Evolutionary conservation across 30 jellyfish, hydroid and myxozoan species (phyloP), one percentile per base, ranked within the genome.

Genomic region (Pseudorhiza aurosa): DNA sequence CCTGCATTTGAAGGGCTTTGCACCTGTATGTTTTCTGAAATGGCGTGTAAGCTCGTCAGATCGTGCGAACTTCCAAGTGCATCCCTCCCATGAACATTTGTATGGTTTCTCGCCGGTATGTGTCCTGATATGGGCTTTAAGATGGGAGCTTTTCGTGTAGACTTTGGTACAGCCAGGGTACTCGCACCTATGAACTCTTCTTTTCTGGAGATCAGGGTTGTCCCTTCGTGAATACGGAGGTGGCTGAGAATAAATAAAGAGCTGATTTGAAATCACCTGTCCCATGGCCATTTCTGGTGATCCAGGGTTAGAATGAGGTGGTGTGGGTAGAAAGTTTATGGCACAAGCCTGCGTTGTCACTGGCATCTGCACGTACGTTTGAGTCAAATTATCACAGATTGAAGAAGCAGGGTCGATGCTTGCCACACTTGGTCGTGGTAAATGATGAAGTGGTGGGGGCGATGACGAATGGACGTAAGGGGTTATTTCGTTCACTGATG

Each of bases 81-180:
- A 94, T 46, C 96, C 96, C 56, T 87, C 99, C 99, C 99, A 94
- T 58, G 96, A 46, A 63, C 99, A 94, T 45, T 77, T 67, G 95
- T 85, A 94, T 17, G 99, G 99, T 59, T 94, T 94, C 49, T 94
- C 99, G 2, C 99, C 99, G 58, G 99, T 94, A 76, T 94, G 99
- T 24, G 99, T 94, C 27, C 99, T 87, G 37, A 86, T 69, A 39
- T 94, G 99, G 27, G 99, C 99, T 49, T 91, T 91, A 56, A 91
- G 77, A 69, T 91, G 98, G 56, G 98, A 91, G 90, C 96, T 82
- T 49, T 91, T 91, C 80, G 98, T 91, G 91, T 91, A 91, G 39
- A 91, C 98, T 53, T 91, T 91, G n/a, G 89, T 91, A 77, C 98
- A 91, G 58, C 96, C 96, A 2, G 89, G 98, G 70, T 91, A 91